Base-by-base conservation (phyloP, 1,140 invertebrate genomes). In the Aphelenchoides besseyi region DNA sequence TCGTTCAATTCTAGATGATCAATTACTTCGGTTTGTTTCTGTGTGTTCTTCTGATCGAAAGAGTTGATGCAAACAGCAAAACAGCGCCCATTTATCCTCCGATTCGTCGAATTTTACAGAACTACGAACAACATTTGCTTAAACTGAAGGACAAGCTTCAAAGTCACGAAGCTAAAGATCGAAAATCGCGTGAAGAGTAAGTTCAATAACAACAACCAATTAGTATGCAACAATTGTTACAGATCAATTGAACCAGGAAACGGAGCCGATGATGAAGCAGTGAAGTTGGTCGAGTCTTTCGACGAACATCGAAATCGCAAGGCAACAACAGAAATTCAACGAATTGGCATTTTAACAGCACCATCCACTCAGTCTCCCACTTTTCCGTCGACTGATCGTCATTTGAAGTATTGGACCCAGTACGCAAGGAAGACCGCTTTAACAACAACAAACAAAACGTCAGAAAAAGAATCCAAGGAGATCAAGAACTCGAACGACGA, bases 131-230 rank as follows among this genome's bases (percentile, higher is more conserved):
- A 33, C 63, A 36, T 66, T 64, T 85, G 86, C 87, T 37, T 80
- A 92, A 89, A 91, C 91, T 3, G 86, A 90, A 52, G 86, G 88
- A 16, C 89, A 91, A 85, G 92, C 91, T 87, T 93, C 93, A 30
- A 90, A 90, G 29, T 87, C 97, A 32, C 93, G 96, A 86, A 93
- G 55, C 18, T 8, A 59, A 59, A 23, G 23, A 59, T 8, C 5
- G 55, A 8, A 59, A 18, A 29, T 8, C 18, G 23, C 5, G 55
- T 8, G 55, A 59, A 59, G 12, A 23, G 55, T 18, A 23, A 59
- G 55, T 41, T 41, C 37, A 41, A 8, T 41, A n/a, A n/a, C n/a
- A n/a, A n/a, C n/a, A 48, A 23, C 41, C 41, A 23, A 48, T 12
- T 12, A 48, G 41, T 48, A 23, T 48, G 41, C 12, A 48, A 48